Conservation (phyloP, 2,797 vertebrate species). For the Anguilla megastoma region DNA sequence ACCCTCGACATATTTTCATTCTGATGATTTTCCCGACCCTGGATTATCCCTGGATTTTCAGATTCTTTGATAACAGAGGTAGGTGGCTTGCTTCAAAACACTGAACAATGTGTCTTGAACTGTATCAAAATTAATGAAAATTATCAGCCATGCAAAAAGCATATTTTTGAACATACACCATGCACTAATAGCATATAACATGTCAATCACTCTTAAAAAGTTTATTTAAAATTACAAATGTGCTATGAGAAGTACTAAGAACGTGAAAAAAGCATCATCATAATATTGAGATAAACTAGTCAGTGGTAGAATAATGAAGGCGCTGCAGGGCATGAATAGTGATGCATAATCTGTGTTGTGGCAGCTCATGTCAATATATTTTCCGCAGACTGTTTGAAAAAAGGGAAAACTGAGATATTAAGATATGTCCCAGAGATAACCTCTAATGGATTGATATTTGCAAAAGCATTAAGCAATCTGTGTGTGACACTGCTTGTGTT, state of each 20-base stretch:
- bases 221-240: neutral
- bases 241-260: neutral
- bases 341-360: neutral
- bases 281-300: neutral
- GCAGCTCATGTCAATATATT: slow-evolving; percentile 4
- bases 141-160: too few species aligned
- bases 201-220: too few species aligned
- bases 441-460: neutral
- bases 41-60: too few species aligned
- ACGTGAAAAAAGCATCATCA: neutral
- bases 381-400: neutral
- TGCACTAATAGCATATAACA: neutral
- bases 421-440: neutral
- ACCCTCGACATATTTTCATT: too few species aligned
- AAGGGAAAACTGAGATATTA: neutral
- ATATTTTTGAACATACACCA: too few species aligned
- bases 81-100: too few species aligned
- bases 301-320: neutral
- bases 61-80: too few species aligned
- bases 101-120: too few species aligned
- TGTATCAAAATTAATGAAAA: too few species aligned
- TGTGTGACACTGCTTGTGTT: neutral
- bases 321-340: neutral
- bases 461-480: neutral
- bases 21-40: too few species aligned